Evolutionary conservation across 1,140 invertebrate genomes (phyloP).

Genomic region (Cephus cinctus): DNA sequence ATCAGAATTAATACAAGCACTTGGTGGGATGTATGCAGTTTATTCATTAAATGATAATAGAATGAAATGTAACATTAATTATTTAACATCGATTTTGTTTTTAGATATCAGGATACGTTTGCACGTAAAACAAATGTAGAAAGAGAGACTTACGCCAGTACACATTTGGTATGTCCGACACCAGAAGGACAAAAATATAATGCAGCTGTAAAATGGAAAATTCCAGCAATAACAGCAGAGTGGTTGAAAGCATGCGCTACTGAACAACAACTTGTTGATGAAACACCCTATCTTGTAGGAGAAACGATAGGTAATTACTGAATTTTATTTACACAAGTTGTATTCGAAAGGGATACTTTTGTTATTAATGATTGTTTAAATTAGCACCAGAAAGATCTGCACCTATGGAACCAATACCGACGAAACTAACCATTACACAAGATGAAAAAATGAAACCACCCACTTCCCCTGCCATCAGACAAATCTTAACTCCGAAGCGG

Average conservation of each 20-base stretch:
- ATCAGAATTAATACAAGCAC: conserved; percentile 63
- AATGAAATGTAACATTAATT: conserved; percentile 8
- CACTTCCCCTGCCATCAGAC: background rate
- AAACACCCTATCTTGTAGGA: conserved; percentile 63
- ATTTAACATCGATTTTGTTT: conserved; percentile 15
- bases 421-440: background rate
- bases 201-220: conserved; percentile 80
- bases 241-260: conserved; percentile 76
- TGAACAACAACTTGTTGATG: conserved; percentile 56
- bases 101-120: conserved; percentile 63
- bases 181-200: conserved; percentile 77
- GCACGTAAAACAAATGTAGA: conserved; percentile 56
- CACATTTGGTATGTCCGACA: conserved; percentile 75
- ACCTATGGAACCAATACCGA: background rate
- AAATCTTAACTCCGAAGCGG: conserved; percentile 30
- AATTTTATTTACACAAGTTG: background rate
- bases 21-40: conserved; percentile 66
- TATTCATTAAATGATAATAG: background rate
- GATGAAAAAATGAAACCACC: conserved; percentile 9
- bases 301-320: conserved; percentile 47
- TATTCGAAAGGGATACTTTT: background rate
- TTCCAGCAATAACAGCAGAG: conserved; percentile 71
- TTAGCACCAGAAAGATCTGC: conserved; percentile 25
- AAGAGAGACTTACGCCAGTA: conserved; percentile 53
- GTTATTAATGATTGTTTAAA: background rate